These are phyloP conservation scores for Clostera curtula DNA, from an alignment of 2,888 invertebrate species.

Conservation along the genomic window DNA sequence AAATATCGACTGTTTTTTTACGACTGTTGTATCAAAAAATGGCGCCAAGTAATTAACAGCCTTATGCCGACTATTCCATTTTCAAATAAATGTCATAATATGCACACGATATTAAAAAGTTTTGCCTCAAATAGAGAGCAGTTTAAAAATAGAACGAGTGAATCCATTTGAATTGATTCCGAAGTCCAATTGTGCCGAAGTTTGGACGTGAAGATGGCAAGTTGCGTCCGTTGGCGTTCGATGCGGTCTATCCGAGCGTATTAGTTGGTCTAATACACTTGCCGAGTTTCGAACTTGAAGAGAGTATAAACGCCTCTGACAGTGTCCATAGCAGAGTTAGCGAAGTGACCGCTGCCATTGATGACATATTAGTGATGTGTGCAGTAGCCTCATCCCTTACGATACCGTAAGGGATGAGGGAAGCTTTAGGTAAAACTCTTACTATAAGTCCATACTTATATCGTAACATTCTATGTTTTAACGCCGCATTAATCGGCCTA, in stretches of 20 bases:
- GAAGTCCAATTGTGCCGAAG: constrained; percentile 18
- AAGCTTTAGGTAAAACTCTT: too few relatives aligned
- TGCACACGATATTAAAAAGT: constrained; percentile 5
- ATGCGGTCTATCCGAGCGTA: constrained; percentile 34
- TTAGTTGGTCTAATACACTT: constrained; percentile 52
- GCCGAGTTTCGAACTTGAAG: constrained; percentile 39
- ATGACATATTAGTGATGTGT: constrained; percentile 28
- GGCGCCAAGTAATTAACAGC: constrained; percentile 16
- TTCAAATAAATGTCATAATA: too few relatives aligned
- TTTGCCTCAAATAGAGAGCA: too few relatives aligned
- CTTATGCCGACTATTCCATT: constrained; percentile 1
- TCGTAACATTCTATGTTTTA: too few relatives aligned
- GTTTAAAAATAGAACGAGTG: constrained; percentile 15
- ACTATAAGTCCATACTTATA: too few relatives aligned
- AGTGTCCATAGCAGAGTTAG: constrained; percentile 36
- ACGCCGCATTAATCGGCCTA: too few relatives aligned
- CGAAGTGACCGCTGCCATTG: constrained; percentile 43
- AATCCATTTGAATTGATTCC: constrained; percentile 11
- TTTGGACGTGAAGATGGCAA: constrained; percentile 23
- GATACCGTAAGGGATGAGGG: too few relatives aligned
- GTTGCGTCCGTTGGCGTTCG: constrained; percentile 36
- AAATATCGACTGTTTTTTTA: too few relatives aligned
- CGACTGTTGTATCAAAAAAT: too few relatives aligned
- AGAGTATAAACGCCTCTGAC: constrained; percentile 55
- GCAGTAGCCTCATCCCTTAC: too few relatives aligned